Conservation (phyloP, 2,888 invertebrate genomes). For the Creontiades dilutus region DNA sequence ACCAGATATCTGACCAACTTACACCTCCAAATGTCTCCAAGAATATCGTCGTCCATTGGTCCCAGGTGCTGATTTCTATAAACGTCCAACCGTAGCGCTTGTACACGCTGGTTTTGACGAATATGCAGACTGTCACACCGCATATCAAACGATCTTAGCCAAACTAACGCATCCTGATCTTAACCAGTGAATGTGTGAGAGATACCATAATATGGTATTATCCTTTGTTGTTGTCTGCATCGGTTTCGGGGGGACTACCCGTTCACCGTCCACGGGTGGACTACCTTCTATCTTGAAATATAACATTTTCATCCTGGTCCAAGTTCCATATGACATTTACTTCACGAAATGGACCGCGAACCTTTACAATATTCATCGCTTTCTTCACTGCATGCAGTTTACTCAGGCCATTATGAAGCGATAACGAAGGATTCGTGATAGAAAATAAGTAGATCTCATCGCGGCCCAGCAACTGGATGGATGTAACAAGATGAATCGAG, state of each 20-base stretch:
- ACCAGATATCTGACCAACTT: slow-evolving; percentile 34
- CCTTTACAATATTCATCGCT: not conserved
- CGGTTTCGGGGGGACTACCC: no score
- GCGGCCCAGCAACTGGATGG: slow-evolving; percentile 34
- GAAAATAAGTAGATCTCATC: slow-evolving; percentile 37
- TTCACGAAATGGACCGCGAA: slow-evolving; percentile 21
- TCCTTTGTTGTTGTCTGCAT: slow-evolving; percentile 28
- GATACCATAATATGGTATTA: not conserved
- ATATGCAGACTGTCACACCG: not conserved
- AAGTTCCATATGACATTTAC: slow-evolving; percentile 29
- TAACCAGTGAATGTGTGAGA: not conserved
- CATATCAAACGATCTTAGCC: slow-evolving; percentile 15
- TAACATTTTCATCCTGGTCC: slow-evolving; percentile 7
- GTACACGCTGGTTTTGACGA: not conserved
- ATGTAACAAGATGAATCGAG: slow-evolving; percentile 41
- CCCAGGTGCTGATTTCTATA: slow-evolving; percentile 39
- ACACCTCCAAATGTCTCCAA: slow-evolving; percentile 29
- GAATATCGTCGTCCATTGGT: not conserved
- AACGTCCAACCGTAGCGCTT: slow-evolving; percentile 36
- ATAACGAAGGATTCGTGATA: no score
- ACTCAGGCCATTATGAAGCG: slow-evolving; percentile 24
- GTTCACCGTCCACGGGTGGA: no score
- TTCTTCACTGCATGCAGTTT: slow-evolving; percentile 25
- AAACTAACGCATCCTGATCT: not conserved
- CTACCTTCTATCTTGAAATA: slow-evolving; percentile 6